Conservation (phyloP, 1,140 invertebrate species). For the Drosophila ambigua region DNA sequence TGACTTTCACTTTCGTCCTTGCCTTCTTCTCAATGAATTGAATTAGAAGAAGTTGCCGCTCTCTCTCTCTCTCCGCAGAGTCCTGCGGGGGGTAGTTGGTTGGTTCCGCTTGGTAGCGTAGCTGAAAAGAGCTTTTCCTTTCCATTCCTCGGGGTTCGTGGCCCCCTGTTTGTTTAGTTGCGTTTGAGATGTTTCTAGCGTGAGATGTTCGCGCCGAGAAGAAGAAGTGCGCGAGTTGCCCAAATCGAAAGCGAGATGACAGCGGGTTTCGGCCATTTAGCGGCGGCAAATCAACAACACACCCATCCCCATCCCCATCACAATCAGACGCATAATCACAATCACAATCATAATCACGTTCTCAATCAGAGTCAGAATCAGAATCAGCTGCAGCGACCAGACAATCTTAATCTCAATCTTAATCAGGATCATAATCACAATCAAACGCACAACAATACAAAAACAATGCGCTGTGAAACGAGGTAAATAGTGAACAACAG, state of each 20-base stretch:
- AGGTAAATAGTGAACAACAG: constrained; percentile 44
- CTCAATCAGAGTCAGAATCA: constrained; percentile 8
- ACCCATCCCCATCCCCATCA: constrained; percentile 17
- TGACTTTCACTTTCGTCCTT: constrained; percentile 53
- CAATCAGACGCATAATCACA: constrained; percentile 20
- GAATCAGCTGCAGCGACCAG: constrained; percentile 20
- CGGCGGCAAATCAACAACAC: constrained; percentile 76
- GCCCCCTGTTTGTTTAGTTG: constrained; percentile 72
- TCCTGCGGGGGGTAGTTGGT: background rate
- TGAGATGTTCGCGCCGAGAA: constrained; percentile 81
- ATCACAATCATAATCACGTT: constrained; percentile 8
- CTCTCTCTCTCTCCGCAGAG: background rate
- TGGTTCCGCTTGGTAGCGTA: constrained; percentile 8
- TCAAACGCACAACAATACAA: constrained; percentile 44
- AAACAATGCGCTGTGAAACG: constrained; percentile 73
- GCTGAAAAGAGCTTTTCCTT: constrained; percentile 67
- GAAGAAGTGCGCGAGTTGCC: constrained; percentile 75
- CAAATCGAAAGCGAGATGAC: constrained; percentile 80
- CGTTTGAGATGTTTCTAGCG: constrained; percentile 83
- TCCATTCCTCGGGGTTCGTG: constrained; percentile 7
- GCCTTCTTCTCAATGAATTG: constrained; percentile 45
- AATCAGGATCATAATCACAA: constrained; percentile 59
- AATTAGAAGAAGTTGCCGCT: constrained; percentile 43
- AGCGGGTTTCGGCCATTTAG: constrained; percentile 78
- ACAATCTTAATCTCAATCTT: constrained; percentile 29